A percentile compares a stretch with the other conserved stretches of the same genome.
Evolutionary conservation across 2,888 invertebrate genomes (phyloP).

Genomic region (Matsumyia berberina): DNA sequence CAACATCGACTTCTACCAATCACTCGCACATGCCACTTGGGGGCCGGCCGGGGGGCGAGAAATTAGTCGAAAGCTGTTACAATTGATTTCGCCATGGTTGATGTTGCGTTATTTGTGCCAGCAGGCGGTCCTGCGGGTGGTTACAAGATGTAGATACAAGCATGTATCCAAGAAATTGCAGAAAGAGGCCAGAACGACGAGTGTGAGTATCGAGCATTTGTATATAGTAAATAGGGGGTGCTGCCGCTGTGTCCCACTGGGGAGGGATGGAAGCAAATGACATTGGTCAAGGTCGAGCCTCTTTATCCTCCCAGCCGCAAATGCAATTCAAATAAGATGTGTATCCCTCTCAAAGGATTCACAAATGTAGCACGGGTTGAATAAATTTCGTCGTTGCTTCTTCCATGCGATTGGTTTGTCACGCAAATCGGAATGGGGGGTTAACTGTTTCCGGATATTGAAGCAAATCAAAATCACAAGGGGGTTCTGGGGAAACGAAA

Average conservation of each 20-base stretch:
- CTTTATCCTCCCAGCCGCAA: slow-evolving; percentile 1
- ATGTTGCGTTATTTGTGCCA: slow-evolving; percentile 53
- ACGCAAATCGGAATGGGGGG: slow-evolving; percentile 59
- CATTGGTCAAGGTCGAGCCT: slow-evolving; percentile 67
- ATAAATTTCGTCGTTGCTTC: slow-evolving; percentile 32
- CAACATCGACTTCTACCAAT: slow-evolving; percentile 61
- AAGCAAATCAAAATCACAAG: slow-evolving; percentile 11
- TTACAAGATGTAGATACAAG: slow-evolving; percentile 9
- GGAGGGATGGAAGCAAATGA: slow-evolving; percentile 41
- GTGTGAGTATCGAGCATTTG: slow-evolving; percentile 32
- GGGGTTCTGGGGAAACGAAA: background rate
- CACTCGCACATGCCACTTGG: slow-evolving; percentile 49
- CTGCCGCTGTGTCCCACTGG: background rate
- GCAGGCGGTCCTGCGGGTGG: slow-evolving; percentile 31
- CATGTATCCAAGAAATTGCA: slow-evolving; percentile 14
- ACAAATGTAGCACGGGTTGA: slow-evolving; percentile 15
- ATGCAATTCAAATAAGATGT: slow-evolving; percentile 53
- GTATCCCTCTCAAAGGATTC: slow-evolving; percentile 1
- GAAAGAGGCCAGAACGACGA: slow-evolving; percentile 19
- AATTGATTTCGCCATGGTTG: slow-evolving; percentile 62
- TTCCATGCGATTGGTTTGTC: slow-evolving; percentile 48
- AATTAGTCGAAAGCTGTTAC: slow-evolving; percentile 68
- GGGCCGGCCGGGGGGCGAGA: slow-evolving; percentile 28
- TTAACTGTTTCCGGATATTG: slow-evolving; percentile 46
- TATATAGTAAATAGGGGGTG: background rate